Base-by-base conservation (phyloP, 2,888 invertebrate genomes). In the Acleris holmiana region DNA sequence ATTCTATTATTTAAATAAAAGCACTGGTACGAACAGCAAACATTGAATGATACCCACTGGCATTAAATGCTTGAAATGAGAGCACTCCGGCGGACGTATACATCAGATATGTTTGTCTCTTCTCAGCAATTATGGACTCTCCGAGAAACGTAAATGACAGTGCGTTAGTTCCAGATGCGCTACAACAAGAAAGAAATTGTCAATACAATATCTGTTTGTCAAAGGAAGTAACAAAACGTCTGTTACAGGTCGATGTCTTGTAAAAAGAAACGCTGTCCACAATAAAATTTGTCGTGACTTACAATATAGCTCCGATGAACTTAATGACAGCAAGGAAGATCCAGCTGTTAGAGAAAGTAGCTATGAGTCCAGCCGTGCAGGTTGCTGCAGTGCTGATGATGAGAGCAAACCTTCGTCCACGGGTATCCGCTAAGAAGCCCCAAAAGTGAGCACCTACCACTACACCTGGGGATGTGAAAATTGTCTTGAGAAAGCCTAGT, bases 381-480 rank as follows among this genome's bases (percentile, higher is more conserved):
- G 56, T 44, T 13, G 46, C 56, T 0, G 62, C 46, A 1, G 62
- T 63, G 57, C 56, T 63, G 62, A 66, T 46, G 29, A 61, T 17
- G 50, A 66, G 58, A 21, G 65, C 25, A 23, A 54, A 66, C 3
- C 60, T 29, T 0, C 65, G 60, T 0, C 65, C 65, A 1, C 65
- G 54, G 18, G 65, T 66, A 60, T 66, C 65, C 4, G 65, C 65
- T 19, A 66, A 7, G 60, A 55, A 66, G 23, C 65, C 65, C 65
- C 65, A 66, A 40, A 60, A 55, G 23, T 66, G 65, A 8, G 65
- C 58, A 17, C 65, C 61, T 13, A 66, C 65, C 15, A 66, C 54
- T 18, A 66, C 60, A 5, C 65, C 65, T 66, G 55, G 1, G 19
- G 7, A 40, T 23, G 40, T 35, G 0, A 5, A 41, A 10, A 21